Base-by-base conservation (phyloP, 92 coral and sea anemone genomes). In the Isaurus tuberculatus region DNA sequence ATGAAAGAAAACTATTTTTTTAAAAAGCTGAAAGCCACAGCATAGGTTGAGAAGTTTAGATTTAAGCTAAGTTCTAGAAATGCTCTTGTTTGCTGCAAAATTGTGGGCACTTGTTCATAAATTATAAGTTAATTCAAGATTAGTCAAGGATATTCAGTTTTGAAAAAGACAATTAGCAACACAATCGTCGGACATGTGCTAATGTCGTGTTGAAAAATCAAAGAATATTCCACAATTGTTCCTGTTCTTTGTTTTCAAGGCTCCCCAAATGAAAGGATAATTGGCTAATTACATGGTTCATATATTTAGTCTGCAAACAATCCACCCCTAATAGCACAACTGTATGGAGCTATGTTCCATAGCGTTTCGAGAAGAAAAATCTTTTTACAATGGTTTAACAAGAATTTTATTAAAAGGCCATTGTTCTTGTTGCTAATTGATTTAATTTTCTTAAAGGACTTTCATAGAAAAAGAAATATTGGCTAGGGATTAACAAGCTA, bases 381-480 rank as follows among this genome's bases (percentile, higher is more conserved):
- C 33, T 86, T 58, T 84, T 80, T 86, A 86, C 79, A 87, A 83
- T 73, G 53, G 85, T 22, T 83, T 65, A 58, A 75, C 63, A 71
- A 58, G 73, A 44, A 34, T 10, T 84, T 25, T 70, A 79, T 55
- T 79, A 84, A 84, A 78, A 69, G 68, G 83, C 72, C 86, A 78
- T 84, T 87, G 83, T 79, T 85, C 51, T 80, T 84, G 89, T 84
- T 74, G 86, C 83, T 89, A 89, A 89, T 89, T 85, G 94, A 93
- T 79, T 87, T 86, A 85, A 91, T 89, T 81, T 79, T 89, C 79
- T 61, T 83, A 25, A 88, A 85, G 90, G 87, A 88, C 87, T 79
- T 80, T 85, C 27, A 30, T 46, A 86, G 72, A 88, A 85, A 70
- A 53, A 51, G 36, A 53, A 88, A 91, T 91, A 86, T 93, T 91